These are phyloP conservation scores for Myodes glareolus DNA, from an alignment of 2,113 vertebrate genomes.

Conservation along the genomic window DNA sequence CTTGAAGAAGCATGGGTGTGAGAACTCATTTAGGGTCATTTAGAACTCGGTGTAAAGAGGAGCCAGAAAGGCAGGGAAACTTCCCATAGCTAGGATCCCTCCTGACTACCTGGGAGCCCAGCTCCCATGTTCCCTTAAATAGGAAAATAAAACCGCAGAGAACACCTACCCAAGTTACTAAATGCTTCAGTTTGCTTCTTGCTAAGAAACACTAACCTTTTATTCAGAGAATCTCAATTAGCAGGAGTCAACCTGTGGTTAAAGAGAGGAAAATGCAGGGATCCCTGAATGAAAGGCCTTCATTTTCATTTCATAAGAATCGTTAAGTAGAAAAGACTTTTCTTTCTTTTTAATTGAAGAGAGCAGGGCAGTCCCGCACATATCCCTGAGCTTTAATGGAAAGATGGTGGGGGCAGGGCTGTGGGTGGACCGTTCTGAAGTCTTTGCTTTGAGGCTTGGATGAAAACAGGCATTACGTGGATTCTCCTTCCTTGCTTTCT, in stretches of 20 bases:
- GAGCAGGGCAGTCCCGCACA: not conserved
- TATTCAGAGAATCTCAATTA: slow-evolving; percentile 53
- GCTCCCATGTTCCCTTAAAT: not conserved
- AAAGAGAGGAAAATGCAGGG: slow-evolving; percentile 55
- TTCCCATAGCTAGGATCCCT: not conserved
- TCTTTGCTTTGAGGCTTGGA: slow-evolving; percentile 3
- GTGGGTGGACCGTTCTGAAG: not conserved
- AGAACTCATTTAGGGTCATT: not conserved
- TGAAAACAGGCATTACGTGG: not conserved
- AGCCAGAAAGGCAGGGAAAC: not conserved
- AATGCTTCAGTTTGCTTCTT: slow-evolving; percentile 19
- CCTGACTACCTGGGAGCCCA: not conserved
- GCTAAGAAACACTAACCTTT: slow-evolving; percentile 55
- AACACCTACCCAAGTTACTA: slow-evolving; percentile 8
- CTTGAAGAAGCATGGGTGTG: not conserved
- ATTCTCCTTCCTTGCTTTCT: not conserved
- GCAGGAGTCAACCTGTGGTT: slow-evolving; percentile 38
- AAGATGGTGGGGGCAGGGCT: not conserved
- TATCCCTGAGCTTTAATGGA: not conserved
- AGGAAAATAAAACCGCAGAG: not conserved
- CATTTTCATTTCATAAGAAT: slow-evolving; percentile 62
- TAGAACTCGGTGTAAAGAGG: not conserved
- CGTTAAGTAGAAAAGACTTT: slow-evolving; percentile 39
- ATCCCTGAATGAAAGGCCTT: slow-evolving; percentile 56
- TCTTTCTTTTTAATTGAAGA: slow-evolving; percentile 48